Conservation (phyloP, 1,140 invertebrate genomes). For the Bombus sylvicola region DNA sequence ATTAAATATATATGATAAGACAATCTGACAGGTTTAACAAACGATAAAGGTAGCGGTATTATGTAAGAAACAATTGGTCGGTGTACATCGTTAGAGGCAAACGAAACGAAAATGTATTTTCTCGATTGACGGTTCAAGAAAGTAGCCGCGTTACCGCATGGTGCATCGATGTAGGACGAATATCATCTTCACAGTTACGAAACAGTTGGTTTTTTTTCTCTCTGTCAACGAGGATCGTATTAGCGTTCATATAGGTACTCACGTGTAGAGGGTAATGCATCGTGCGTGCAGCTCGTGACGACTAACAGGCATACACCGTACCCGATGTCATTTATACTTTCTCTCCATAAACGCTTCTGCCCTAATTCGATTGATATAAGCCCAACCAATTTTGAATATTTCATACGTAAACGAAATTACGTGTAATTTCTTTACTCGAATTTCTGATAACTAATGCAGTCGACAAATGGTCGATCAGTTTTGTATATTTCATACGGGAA, state of each 20-base stretch:
- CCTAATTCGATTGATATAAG: slow-evolving; percentile 36
- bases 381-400: slow-evolving; percentile 4
- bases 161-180: slow-evolving; percentile 10
- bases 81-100: neutral
- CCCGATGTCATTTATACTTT: slow-evolving; percentile 79
- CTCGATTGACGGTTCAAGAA: neutral
- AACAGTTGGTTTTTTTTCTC: slow-evolving; percentile 17
- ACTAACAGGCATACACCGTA: slow-evolving; percentile 73
- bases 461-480: neutral
- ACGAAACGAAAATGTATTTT: slow-evolving; percentile 26
- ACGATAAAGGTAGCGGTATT: neutral
- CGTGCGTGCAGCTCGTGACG: slow-evolving; percentile 71
- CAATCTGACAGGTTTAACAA: neutral
- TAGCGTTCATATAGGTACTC: slow-evolving; percentile 64
- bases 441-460: neutral
- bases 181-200: slow-evolving; percentile 28
- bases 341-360: slow-evolving; percentile 68
- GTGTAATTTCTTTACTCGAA: neutral
- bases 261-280: slow-evolving; percentile 75
- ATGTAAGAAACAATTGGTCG: neutral
- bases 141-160: slow-evolving; percentile 4
- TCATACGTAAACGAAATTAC: neutral
- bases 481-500: too few relatives aligned
- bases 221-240: slow-evolving; percentile 24
- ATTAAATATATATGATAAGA: neutral